Evolutionary conservation across 1,140 invertebrate genomes (phyloP).

Genomic region (Tetramorium parvispinum): DNA sequence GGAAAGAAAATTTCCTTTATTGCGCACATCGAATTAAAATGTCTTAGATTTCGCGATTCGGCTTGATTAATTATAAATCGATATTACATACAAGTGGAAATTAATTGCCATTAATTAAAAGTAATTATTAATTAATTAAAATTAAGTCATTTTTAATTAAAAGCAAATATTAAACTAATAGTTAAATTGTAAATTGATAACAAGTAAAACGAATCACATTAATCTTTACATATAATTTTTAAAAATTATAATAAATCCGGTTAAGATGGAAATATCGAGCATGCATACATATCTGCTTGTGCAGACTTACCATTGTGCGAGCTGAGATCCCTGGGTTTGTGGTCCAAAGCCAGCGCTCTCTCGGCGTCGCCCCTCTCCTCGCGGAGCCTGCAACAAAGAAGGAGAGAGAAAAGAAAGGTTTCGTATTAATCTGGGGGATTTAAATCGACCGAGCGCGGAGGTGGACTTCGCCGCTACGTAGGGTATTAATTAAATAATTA

Average conservation of each 20-base stretch:
- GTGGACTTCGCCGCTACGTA: constrained; percentile 68
- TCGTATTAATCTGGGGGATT: constrained; percentile 74
- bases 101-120: background rate
- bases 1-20: background rate
- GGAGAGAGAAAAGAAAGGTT: constrained; percentile 77
- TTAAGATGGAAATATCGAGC: background rate
- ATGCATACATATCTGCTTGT: constrained; percentile 39
- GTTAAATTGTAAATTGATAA: background rate
- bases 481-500: constrained; percentile 85
- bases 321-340: constrained; percentile 92
- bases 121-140: no score
- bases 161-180: background rate
- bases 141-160: no score
- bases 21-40: background rate
- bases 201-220: background rate
- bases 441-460: constrained; percentile 75
- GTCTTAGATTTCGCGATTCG: background rate
- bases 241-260: background rate
- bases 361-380: constrained; percentile 93
- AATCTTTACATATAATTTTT: background rate
- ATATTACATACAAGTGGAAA: background rate
- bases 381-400: constrained; percentile 90
- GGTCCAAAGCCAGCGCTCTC: constrained; percentile 91
- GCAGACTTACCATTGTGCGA: constrained; percentile 92
- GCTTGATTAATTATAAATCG: background rate